Base-by-base conservation (phyloP, 2,888 invertebrate species). In the Megastigmus dorsalis region DNA sequence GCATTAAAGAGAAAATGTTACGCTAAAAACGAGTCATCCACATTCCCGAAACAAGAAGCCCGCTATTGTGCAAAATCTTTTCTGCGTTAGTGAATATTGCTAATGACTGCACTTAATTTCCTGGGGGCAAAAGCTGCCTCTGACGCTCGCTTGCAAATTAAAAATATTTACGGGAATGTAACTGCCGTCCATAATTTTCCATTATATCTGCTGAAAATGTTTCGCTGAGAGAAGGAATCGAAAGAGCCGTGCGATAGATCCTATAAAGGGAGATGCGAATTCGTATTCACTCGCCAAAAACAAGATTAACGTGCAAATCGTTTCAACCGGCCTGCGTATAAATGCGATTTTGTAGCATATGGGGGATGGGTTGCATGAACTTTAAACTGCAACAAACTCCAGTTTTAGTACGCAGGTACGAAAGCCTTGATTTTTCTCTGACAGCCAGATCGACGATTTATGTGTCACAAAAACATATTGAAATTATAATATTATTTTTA, bases 61-160 rank as follows among this genome's bases (percentile, higher is more conserved):
- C 70, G 7, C 26, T 13, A 28, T 50, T 38, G 38, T 26, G 62
- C 36, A 57, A 65, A 84, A 85, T 85, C 83, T 81, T 84, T 83
- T 78, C 76, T 77, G 78, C 84, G 81, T 85, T 85, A 85, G 82
- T 81, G 77, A 80, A 79, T 79, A 79, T 80, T 79, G 79, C 84
- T 85, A 85, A 84, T 82, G 83, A 84, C 84, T 79, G 78, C 80
- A 84, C 82, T 84, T 85, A 83, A 85, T 84, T 83, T 82, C 81
- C 76, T 80, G 79, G 73, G 36, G 71, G 79, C 75, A 74, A 78
- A 75, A 79, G 78, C 80, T 81, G 80, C 75, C 74, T 76, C 80
- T 82, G 82, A 83, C 83, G 77, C 78, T 45, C 18, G 3, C 50
- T 18, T 30, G 18, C 78, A 82, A 79, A 84, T 84, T 84, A 83